Evolutionary conservation across 2,797 vertebrate genomes (phyloP), one percentile per base, ranked within the genome.

Genomic region (Sphenopsis melanotis): DNA sequence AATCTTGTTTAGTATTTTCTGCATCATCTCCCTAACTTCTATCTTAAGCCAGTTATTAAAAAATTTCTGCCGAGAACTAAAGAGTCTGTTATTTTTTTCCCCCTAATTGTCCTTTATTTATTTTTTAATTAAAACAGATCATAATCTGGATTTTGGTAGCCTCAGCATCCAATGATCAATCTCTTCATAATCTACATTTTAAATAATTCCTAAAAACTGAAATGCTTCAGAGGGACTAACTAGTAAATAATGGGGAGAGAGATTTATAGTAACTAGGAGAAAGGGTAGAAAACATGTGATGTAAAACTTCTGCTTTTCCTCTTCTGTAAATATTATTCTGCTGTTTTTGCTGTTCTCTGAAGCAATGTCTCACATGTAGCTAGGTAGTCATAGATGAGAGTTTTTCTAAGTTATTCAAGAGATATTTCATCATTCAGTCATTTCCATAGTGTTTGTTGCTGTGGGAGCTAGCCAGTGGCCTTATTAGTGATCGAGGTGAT

Each of bases 361-460:
- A 87, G n/a, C 71, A 36, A 8, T 72, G 75, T 87, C 77, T 63
- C 82, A 80, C 29, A 5, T 19, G 23, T 83, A 71, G 46, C 26
- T 92, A 37, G 50, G 65, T 78, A 91, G 84, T 76, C 5, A 13
- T 16, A 34, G 79, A 56, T 36, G 65, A 41, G 39, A 39, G 52
- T 3, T 68, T 88, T 93, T 75, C 47, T 18, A 72, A 91, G 79
- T 87, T 93, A 61, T 71, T 92, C 36, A 17, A 56, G 69, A 83
- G 61, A 44, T 63, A 72, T 42, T 71, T 92, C 29, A 37, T 65
- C 6, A 0, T 81, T 78, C 12, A 15, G 50, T 87, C 69, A 78
- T 92, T 93, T 92, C 79, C 5, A 8, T 65, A 65, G 71, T 78
- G 75, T 89, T 92, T 89, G 71, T 95, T 96, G 57, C 92, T 61